Base-by-base conservation (phyloP, 2,797 vertebrate genomes). In the Schizothorax lantsangensis region DNA sequence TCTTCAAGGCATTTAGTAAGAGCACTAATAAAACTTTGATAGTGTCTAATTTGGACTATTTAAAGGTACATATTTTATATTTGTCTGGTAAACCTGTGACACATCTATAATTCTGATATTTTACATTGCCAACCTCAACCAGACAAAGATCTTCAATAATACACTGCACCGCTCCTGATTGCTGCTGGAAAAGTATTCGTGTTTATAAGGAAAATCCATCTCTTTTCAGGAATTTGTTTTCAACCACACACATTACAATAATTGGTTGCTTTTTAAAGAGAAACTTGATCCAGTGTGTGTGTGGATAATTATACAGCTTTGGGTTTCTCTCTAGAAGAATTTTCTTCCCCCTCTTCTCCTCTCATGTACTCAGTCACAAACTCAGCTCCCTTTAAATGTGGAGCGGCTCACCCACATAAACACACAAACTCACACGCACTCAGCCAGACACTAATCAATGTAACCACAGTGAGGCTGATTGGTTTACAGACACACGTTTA, bases 181-280 rank as follows among this genome's bases (percentile, higher is more conserved):
- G 74, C 79, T 38, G 49, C 88, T 88, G 88, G 80, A 85, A 59
- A 87, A 87, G 83, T 87, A 69, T 90, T 88, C 66, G 71, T 89
- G 88, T 90, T 91, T 87, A 90, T 87, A 88, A 89, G 87, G 84
- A 88, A 89, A 91, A 91, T 88, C 89, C 87, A 87, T 90, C 80
- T 89, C 85, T 84, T 90, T 88, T 88, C 74, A 86, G 90, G 86
- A 90, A 88, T 88, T 91, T 89, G 89, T 90, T 90, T 90, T 89
- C 81, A 86, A 91, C 90, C 90, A 68, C 90, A 91, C 79, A 45
- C 88, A 91, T 91, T 89, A 91, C 83, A 84, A 89, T 91, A 90
- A 91, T 90, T 86, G 90, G 85, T 90, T 91, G 87, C 89, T 89
- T 91, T 90, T 89, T 91, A 91, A 91, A 90, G 90, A 84, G 90